A percentile compares a stretch with the other conserved stretches of the same genome.
Evolutionary conservation across 1,140 invertebrate genomes (phyloP).

Genomic region (Drosophila ironensis): DNA sequence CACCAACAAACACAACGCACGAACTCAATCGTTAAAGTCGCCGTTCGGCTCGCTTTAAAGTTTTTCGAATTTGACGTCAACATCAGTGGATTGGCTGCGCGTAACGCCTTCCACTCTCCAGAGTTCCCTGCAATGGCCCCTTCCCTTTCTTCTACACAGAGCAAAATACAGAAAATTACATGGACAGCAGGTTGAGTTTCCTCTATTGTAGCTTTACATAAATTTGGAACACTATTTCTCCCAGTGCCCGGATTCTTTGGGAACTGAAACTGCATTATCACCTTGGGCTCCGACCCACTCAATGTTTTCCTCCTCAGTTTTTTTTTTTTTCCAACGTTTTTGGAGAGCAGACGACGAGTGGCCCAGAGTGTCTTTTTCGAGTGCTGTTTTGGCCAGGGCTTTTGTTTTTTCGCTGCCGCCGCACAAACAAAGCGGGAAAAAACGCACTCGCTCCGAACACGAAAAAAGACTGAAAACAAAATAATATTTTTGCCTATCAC

Average conservation of each 20-base stretch:
- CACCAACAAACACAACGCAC: too few species aligned
- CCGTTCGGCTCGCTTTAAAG: constrained; percentile 68
- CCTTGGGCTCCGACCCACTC: constrained; percentile 58
- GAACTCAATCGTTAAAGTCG: constrained; percentile 31
- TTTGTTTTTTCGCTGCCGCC: constrained; percentile 72
- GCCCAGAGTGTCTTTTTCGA: constrained; percentile 70
- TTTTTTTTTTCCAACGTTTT: background rate
- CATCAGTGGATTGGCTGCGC: constrained; percentile 44
- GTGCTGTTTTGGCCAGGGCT: constrained; percentile 60
- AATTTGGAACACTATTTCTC: constrained; percentile 1
- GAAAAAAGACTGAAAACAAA: constrained; percentile 41
- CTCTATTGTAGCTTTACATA: too few species aligned
- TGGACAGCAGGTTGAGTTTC: too few species aligned
- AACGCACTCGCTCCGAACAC: constrained; percentile 27
- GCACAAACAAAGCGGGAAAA: constrained; percentile 39
- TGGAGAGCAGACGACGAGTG: constrained; percentile 51
- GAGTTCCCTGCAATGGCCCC: too few species aligned
- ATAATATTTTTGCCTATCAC: constrained; percentile 79
- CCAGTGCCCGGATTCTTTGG: constrained; percentile 16
- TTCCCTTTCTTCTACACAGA: constrained; percentile 5
- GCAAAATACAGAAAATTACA: too few species aligned
- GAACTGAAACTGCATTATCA: constrained; percentile 71
- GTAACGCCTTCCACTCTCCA: constrained; percentile 10
- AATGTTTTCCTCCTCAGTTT: background rate
- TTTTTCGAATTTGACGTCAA: constrained; percentile 47